A percentile compares a stretch with the other conserved stretches of the same genome.
Conservation (phyloP, 2,888 invertebrate species). For the Osmoderma eremita region DNA sequence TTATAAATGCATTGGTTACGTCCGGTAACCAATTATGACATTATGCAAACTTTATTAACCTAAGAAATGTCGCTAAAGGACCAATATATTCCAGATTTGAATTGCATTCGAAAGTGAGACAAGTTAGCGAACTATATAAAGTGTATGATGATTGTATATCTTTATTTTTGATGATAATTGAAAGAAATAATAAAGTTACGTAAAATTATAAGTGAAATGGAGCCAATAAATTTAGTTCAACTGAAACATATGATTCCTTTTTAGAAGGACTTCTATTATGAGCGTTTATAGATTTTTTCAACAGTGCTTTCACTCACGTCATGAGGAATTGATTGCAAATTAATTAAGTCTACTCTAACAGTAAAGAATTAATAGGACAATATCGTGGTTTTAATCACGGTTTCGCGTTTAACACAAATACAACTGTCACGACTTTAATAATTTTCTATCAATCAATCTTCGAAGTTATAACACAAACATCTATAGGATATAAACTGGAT, state of each 20-base stretch:
- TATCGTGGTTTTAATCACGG: neutral
- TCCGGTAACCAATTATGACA: neutral
- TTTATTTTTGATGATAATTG: neutral
- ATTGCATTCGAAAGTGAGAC: constrained; percentile 7
- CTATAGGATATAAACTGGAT: constrained; percentile 2
- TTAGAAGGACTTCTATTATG: neutral
- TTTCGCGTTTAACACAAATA: neutral
- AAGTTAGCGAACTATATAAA: neutral
- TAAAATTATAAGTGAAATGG: constrained; percentile 1
- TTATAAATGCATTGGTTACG: neutral
- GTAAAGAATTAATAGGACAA: neutral
- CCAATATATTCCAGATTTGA: constrained; percentile 2
- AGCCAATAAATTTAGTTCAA: neutral
- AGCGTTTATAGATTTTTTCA: neutral
- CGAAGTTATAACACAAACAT: neutral
- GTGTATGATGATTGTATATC: neutral
- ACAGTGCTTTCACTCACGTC: no score
- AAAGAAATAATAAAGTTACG: neutral
- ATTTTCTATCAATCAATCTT: constrained; percentile 10
- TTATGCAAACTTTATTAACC: constrained; percentile 17
- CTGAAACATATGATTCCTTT: neutral
- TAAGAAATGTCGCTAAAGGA: neutral
- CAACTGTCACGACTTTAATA: neutral
- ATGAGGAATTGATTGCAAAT: no score
- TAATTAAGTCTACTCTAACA: no score